These are phyloP conservation scores for Eurytoma adleriae DNA, from an alignment of 2,888 invertebrate genomes.

Conservation along the genomic window DNA sequence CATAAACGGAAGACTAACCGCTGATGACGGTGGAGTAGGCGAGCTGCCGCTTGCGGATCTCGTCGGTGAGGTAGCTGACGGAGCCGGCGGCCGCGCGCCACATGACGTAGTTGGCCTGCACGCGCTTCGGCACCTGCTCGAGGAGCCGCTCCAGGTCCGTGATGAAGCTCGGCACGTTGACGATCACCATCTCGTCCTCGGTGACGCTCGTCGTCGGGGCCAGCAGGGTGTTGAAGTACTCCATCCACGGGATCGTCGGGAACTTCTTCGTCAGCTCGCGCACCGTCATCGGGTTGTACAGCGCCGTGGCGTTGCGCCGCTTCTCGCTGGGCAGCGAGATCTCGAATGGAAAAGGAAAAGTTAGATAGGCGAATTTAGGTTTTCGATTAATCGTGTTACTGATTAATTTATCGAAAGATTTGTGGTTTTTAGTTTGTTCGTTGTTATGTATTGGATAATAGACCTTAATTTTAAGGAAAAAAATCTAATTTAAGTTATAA, in stretches of 20 bases:
- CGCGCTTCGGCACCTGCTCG: constrained; percentile 79
- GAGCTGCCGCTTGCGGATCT: constrained; percentile 86
- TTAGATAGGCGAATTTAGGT: too few species aligned
- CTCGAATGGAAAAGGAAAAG: too few species aligned
- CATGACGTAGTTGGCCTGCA: constrained; percentile 93
- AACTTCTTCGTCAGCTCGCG: constrained; percentile 85
- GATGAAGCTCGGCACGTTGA: constrained; percentile 90
- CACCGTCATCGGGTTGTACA: constrained; percentile 96
- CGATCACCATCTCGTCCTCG: constrained; percentile 86
- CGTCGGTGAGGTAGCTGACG: constrained; percentile 88
- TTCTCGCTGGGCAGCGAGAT: constrained; percentile 85
- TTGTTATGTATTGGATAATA: too few species aligned
- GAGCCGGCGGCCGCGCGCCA: constrained; percentile 93
- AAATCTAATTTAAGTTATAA: too few species aligned
- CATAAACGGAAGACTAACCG: constrained; percentile 76
- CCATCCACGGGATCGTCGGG: constrained; percentile 87
- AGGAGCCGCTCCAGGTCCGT: constrained; percentile 82
- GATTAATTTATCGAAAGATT: too few species aligned
- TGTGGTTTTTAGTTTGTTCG: too few species aligned
- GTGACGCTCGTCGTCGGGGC: constrained; percentile 81
- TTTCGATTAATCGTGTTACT: too few species aligned
- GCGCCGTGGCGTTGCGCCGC: constrained; percentile 88
- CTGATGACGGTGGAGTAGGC: constrained; percentile 88
- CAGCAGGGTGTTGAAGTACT: constrained; percentile 89
- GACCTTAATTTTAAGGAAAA: too few species aligned